Evolutionary conservation across 2,797 vertebrate species (phyloP), one percentile per base, ranked within the genome.

Genomic region (Argyrosomus regius): DNA sequence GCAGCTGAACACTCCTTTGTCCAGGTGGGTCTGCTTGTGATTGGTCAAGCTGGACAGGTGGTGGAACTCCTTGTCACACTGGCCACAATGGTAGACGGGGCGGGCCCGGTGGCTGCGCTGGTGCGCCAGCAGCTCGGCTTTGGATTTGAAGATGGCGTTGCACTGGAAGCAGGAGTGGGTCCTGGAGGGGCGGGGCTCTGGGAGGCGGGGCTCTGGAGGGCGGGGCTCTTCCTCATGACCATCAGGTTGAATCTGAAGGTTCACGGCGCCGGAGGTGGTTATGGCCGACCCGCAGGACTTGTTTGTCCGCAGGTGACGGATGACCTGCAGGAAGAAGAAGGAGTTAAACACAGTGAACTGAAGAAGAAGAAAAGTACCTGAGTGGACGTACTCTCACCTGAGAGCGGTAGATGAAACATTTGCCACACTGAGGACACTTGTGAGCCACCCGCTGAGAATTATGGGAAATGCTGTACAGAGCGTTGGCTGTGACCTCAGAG

Each of bases 341-440:
- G 4, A 3, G 26, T 20, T 24, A 3, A 24, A 54, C 12, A 12
- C 12, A 3, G 11, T 14, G 43, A 35, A 35, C 7, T 35, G 8
- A 35, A 35, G 35, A 35, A 8, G 35, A 35, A 8, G 35, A 35
- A 6, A 35, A 1, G 35, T 8, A 35, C 35, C 35, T 35, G 35
- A 35, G 35, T 8, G 35, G 2, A 35, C 35, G 35, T 0, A 35
- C 3, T 66, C 84, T 82, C 13, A 94, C 93, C 89, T 95, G 94
- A 20, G 94, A 95, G 0, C 94, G 88, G 86, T 94, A 95, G 69
- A 93, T 92, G 66, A 95, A 96, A 71, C 92, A 94, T 45, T 93
- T 93, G 1, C 86, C 78, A 82, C 95, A 96, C 54, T 88, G 84
- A 17, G 93, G 93, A 90, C 95, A 95, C 74, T 85, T 94, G 80